Percentiles rank a stretch among this genome's conserved stretches.
phyloP scores from a whole-genome alignment of 2,113 vertebrate species.

The Nestor notabilis region DNA sequence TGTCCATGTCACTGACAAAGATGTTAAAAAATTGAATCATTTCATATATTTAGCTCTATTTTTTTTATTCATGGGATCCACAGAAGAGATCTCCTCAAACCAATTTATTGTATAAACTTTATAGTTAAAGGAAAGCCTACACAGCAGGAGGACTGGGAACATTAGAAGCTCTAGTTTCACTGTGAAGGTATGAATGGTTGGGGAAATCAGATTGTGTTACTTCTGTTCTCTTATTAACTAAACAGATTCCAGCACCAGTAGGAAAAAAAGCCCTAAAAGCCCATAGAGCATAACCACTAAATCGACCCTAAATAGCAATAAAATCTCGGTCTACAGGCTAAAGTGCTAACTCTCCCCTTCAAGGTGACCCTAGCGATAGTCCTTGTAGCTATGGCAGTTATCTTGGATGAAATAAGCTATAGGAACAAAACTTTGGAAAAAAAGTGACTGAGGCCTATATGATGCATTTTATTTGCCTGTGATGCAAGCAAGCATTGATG shows the following conservation, averaged over 20 bases:
- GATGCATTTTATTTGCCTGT: background rate
- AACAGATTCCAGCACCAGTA: background rate
- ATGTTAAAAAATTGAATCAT: too few relatives aligned
- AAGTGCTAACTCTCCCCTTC: background rate
- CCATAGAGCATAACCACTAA: background rate
- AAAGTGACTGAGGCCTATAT: background rate
- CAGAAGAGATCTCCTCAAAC: slow-evolving; percentile 18
- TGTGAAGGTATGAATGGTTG: background rate
- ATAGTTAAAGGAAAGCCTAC: background rate
- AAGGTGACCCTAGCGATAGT: background rate
- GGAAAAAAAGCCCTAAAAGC: background rate
- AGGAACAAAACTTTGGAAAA: background rate
- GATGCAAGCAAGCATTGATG: background rate
- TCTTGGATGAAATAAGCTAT: background rate
- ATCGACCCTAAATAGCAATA: background rate
- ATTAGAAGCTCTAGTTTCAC: background rate
- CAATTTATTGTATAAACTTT: background rate
- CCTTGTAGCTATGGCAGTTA: background rate
- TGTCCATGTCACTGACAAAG: too few relatives aligned
- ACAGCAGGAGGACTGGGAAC: background rate
- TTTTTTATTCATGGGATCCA: background rate
- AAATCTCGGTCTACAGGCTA: background rate
- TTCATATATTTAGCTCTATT: background rate
- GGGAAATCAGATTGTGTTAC: background rate
- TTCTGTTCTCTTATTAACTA: background rate